Percentiles rank a stretch among this genome's conserved stretches.
Evolutionary conservation across 2,888 invertebrate species (phyloP).

Genomic region (Lymantria monacha): DNA sequence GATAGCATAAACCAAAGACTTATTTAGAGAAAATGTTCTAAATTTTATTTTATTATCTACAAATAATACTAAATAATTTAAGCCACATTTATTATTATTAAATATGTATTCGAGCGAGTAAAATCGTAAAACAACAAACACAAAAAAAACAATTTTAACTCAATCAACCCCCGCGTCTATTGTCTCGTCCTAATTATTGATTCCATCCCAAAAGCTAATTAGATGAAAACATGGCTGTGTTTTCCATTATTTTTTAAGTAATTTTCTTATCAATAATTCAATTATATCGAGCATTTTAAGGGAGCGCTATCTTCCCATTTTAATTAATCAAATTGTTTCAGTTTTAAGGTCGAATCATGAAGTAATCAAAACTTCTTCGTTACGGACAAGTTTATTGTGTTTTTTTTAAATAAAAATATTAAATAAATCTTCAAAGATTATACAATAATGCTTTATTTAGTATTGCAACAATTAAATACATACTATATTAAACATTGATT

Average conservation of each 20-base stretch:
- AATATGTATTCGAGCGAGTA: neutral
- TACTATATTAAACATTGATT: constrained; percentile 37
- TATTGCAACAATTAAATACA: constrained; percentile 39
- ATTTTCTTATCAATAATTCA: constrained; percentile 5
- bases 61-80: too few species aligned
- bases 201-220: neutral
- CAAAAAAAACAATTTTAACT: neutral
- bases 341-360: constrained; percentile 12
- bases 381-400: neutral
- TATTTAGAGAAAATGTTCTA: too few species aligned
- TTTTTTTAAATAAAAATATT: constrained; percentile 29
- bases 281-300: constrained; percentile 3
- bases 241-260: constrained; percentile 3
- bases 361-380: constrained; percentile 16
- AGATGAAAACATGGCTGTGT: neutral
- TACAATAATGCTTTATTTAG: constrained; percentile 39
- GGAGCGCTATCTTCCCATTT: neutral
- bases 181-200: neutral
- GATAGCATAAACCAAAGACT: too few species aligned
- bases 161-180: neutral
- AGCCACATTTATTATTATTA: neutral
- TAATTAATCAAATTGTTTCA: constrained; percentile 4
- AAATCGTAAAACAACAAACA: neutral
- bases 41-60: too few species aligned
- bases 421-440: constrained; percentile 34